These are phyloP conservation scores for Arion vulgaris DNA, from an alignment of 1,140 invertebrate species.

Conservation along the genomic window DNA sequence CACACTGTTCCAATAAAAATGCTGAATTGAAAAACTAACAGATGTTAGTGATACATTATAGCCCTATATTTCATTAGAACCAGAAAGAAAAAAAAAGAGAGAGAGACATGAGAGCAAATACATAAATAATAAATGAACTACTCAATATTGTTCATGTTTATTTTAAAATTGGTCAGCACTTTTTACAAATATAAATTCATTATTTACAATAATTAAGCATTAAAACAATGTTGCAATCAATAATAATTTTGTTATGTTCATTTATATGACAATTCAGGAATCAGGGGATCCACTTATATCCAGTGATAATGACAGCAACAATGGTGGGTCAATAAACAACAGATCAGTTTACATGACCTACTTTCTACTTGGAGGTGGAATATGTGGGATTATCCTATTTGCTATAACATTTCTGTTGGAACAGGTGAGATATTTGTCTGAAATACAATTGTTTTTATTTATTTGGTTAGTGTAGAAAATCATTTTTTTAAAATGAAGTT, in stretches of 20 bases:
- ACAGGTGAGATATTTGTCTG: constrained; percentile 43
- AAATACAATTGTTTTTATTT: not conserved
- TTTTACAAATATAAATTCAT: too few relatives aligned
- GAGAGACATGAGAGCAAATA: too few relatives aligned
- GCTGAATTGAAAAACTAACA: too few relatives aligned
- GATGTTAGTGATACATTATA: too few relatives aligned
- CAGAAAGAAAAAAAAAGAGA: too few relatives aligned
- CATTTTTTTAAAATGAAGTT: not conserved
- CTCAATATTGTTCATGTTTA: too few relatives aligned
- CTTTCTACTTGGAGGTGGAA: constrained; percentile 49
- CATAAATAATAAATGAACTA: too few relatives aligned
- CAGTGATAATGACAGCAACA: constrained; percentile 41
- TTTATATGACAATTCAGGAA: constrained; percentile 32
- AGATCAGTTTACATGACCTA: constrained; percentile 44
- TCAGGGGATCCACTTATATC: constrained; percentile 42
- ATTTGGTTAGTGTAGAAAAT: not conserved
- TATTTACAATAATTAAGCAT: too few relatives aligned
- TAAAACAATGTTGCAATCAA: too few relatives aligned
- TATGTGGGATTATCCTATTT: constrained; percentile 45
- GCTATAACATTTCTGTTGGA: constrained; percentile 43
- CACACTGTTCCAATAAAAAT: too few relatives aligned
- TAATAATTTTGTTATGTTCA: not conserved
- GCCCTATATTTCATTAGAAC: too few relatives aligned
- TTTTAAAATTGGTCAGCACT: too few relatives aligned
- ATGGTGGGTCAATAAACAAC: constrained; percentile 7